phyloP scores from a whole-genome alignment of 2,888 invertebrate species.

The Clepsis dumicolana region DNA sequence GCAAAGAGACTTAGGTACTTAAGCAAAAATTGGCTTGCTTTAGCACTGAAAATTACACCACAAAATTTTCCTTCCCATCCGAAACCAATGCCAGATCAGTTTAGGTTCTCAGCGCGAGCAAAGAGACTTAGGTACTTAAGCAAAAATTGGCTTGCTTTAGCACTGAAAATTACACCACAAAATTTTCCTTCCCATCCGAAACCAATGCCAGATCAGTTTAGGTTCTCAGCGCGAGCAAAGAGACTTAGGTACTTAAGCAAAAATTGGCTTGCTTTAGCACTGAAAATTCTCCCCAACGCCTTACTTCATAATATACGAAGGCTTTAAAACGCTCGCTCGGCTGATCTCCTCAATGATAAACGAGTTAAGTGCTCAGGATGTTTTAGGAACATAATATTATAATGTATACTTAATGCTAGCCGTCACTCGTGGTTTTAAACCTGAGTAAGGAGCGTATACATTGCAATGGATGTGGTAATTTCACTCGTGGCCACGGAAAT shows the following conservation, averaged over 20 bases:
- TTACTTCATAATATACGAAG: slow-evolving; percentile 19
- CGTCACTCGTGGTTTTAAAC: background rate
- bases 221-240: background rate
- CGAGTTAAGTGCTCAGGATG: slow-evolving; percentile 14
- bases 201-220: background rate
- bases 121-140: too few species aligned
- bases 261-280: slow-evolving; percentile 12
- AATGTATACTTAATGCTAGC: too few species aligned
- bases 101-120: background rate
- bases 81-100: background rate
- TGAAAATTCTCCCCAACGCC: background rate
- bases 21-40: too few species aligned
- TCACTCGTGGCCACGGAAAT: too few species aligned
- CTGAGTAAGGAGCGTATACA: background rate
- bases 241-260: background rate
- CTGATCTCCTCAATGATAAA: slow-evolving; percentile 22
- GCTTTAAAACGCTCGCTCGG: slow-evolving; percentile 16
- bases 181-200: background rate
- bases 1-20: too few species aligned
- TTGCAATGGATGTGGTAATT: too few species aligned
- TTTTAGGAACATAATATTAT: background rate
- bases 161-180: background rate
- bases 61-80: too few species aligned
- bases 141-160: too few species aligned
- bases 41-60: too few species aligned